A percentile compares a stretch with the other conserved stretches of the same genome.
phyloP scores from a whole-genome alignment of 1,140 invertebrate genomes.

The Pemphigus obesinymphae region DNA sequence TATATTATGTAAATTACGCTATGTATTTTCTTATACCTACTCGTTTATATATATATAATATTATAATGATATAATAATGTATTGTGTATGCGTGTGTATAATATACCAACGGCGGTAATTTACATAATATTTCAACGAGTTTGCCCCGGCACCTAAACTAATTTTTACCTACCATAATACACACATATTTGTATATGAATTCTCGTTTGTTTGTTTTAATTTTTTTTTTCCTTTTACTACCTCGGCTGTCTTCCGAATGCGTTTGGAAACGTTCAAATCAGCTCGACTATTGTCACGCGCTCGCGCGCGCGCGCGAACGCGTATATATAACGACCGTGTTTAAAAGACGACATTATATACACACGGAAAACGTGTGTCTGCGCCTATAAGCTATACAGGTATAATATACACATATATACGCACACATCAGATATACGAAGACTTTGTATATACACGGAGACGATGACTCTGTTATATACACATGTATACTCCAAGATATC shows the following conservation, averaged over 20 bases:
- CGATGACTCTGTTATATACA: constrained; percentile 15
- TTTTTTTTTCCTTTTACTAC: no score
- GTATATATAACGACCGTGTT: background rate
- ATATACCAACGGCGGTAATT: background rate
- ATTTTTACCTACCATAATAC: background rate
- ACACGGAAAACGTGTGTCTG: background rate
- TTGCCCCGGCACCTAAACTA: background rate
- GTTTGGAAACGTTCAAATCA: constrained; percentile 13
- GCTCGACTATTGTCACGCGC: constrained; percentile 4
- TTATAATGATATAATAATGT: background rate
- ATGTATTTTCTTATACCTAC: background rate
- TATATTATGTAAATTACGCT: constrained; percentile 20
- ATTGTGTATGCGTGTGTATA: background rate
- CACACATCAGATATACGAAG: background rate
- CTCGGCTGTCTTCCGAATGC: background rate
- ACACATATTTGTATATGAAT: background rate
- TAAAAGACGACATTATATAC: background rate
- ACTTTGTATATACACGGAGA: background rate
- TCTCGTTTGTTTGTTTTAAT: constrained; percentile 9
- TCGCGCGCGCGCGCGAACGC: background rate
- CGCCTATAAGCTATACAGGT: background rate
- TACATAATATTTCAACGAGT: constrained; percentile 19
- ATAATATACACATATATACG: background rate
- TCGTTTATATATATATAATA: no score
- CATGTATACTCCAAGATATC: no score